phyloP scores from a whole-genome alignment of 2,888 invertebrate genomes.

The Nephrotoma flavescens region DNA sequence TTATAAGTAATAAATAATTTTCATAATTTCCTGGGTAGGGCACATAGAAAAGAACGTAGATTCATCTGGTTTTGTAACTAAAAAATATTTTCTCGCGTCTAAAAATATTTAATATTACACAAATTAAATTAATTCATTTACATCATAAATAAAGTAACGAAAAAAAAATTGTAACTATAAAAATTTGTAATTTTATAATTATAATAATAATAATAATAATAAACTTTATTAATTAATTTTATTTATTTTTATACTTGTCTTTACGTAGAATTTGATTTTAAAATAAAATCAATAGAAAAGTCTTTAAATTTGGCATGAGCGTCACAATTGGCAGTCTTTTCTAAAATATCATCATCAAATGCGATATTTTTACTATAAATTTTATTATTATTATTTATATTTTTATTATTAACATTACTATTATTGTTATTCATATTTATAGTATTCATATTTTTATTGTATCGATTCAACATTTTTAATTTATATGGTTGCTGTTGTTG shows the following conservation, averaged over 20 bases:
- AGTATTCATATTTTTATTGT: neutral
- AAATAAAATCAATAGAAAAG: constrained; percentile 31
- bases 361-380: neutral
- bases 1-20: neutral
- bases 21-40: neutral
- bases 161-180: neutral
- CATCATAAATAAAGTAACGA: neutral
- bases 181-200: neutral
- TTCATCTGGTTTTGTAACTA: neutral
- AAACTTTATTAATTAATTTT: neutral
- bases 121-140: neutral
- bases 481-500: neutral
- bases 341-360: constrained; percentile 2
- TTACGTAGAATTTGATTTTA: constrained; percentile 16
- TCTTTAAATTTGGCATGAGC: constrained; percentile 32
- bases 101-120: neutral
- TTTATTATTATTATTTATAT: neutral
- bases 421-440: neutral
- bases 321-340: constrained; percentile 18
- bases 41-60: neutral
- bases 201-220: neutral
- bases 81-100: neutral
- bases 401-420: neutral
- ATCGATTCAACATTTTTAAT: neutral
- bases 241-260: neutral